A percentile compares a stretch with the other conserved stretches of the same genome.
phyloP scores from a whole-genome alignment of 2,888 invertebrate genomes.

The Drosophila macrothrix region DNA sequence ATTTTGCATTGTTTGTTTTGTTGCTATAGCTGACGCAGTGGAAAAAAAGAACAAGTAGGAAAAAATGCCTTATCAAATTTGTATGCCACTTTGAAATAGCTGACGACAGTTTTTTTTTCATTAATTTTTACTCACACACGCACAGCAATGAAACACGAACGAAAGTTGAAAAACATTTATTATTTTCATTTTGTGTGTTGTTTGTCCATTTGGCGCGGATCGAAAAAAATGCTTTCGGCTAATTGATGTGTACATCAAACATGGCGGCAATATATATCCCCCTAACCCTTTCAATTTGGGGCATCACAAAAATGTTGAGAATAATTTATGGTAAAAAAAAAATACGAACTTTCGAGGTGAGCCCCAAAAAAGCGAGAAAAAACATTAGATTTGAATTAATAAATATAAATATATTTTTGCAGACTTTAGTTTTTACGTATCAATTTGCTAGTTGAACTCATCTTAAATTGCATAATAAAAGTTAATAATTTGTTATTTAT shows the following conservation, averaged over 20 bases:
- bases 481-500: too few relatives aligned
- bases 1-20: constrained; percentile 19
- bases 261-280: constrained; percentile 40
- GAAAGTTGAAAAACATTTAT: constrained; percentile 55
- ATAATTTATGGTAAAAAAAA: neutral
- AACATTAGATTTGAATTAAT: neutral
- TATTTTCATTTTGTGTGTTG: constrained; percentile 69
- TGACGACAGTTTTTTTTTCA: constrained; percentile 61
- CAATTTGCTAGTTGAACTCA: neutral
- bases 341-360: neutral
- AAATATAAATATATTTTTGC: neutral
- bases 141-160: constrained; percentile 10
- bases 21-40: constrained; percentile 47
- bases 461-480: neutral
- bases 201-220: constrained; percentile 58
- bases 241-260: constrained; percentile 71
- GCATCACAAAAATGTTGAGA: neutral
- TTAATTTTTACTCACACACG: constrained; percentile 7
- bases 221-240: constrained; percentile 61
- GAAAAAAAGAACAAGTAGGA: constrained; percentile 46
- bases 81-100: constrained; percentile 73
- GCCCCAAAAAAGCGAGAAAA: neutral
- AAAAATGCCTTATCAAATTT: constrained; percentile 66
- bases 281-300: constrained; percentile 8
- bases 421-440: too few relatives aligned